Base-by-base conservation (phyloP, 2,113 vertebrate species). In the Ceratotherium simum region DNA sequence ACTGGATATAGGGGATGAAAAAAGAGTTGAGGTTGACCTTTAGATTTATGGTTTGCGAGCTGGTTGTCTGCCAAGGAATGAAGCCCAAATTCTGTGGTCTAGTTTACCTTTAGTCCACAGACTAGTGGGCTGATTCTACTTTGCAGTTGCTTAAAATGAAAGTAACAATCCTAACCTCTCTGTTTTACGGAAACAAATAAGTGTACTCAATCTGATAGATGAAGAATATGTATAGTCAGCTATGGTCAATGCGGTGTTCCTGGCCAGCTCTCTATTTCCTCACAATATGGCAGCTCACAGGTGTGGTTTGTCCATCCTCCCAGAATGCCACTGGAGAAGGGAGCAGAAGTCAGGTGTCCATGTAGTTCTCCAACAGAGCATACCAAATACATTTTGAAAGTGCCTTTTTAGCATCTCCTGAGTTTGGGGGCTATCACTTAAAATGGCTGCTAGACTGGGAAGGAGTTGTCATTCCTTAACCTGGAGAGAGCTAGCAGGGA, bases 11-110 rank as follows among this genome's bases (percentile, higher is more conserved):
- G 91, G 67, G 9, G 5, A 23, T 62, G 58, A 62, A 75, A 67
- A 56, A 86, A 36, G 8, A 64, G 54, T 87, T 90, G 70, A 64
- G 14, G 29, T 62, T 89, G 73, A 86, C 33, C 42, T 95, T 58
- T 31, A 85, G 76, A 86, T 80, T 93, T 82, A 27, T 91, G 56
- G 18, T 85, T 23, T 97, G 31, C 36, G 67, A 89, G 31, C 29
- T 95, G 84, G 62, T 64, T 46, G 17, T 42, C 17, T 89, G 67
- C 85, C 67, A 91, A 70, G 16, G 56, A 91, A 89, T 82, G 78
- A 84, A 85, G 10, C 67, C 56, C 46, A 89, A 89, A 69, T 89
- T 93, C 54, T 48, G 36, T 39, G 64, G 18, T 80, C 70, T 97
- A 73, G 51, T 46, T 97, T 86, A 86, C 11, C 8, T 88, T 51